Evolutionary conservation across 2,113 vertebrate species (phyloP).

Genomic region (Proterorhinus semilunaris): DNA sequence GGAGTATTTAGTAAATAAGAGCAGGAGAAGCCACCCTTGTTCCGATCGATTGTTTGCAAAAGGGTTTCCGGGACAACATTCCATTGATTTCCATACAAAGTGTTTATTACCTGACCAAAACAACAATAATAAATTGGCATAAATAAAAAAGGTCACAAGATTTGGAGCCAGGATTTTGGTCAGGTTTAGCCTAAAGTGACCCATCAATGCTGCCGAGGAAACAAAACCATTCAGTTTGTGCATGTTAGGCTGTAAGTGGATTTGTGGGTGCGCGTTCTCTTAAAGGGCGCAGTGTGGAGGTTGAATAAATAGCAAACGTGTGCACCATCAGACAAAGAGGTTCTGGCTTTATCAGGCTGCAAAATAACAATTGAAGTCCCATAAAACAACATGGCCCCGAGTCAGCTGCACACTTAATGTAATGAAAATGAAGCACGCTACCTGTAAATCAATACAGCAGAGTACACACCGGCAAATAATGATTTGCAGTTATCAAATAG

Average conservation of each 20-base stretch:
- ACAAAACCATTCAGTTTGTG: not conserved
- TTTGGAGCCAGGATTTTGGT: too few relatives aligned
- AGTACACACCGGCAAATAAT: not conserved
- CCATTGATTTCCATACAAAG: too few relatives aligned
- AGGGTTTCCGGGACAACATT: too few relatives aligned
- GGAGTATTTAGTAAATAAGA: not conserved
- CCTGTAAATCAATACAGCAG: not conserved
- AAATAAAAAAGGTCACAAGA: not conserved
- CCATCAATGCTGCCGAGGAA: too few relatives aligned
- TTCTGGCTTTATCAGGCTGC: not conserved
- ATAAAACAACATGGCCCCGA: constrained; percentile 5
- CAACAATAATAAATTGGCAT: not conserved
- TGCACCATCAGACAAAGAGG: not conserved
- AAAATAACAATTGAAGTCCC: not conserved
- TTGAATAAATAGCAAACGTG: not conserved
- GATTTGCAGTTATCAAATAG: not conserved
- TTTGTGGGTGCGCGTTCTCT: not conserved
- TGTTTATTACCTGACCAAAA: too few relatives aligned
- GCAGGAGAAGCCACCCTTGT: too few relatives aligned
- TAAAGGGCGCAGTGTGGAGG: not conserved
- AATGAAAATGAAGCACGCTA: constrained; percentile 1
- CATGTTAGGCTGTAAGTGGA: not conserved
- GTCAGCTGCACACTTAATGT: not conserved
- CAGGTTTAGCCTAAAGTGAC: too few relatives aligned
- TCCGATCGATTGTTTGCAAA: too few relatives aligned